phyloP scores from a whole-genome alignment of 2,888 invertebrate genomes.

The Dascillus cervinus region DNA sequence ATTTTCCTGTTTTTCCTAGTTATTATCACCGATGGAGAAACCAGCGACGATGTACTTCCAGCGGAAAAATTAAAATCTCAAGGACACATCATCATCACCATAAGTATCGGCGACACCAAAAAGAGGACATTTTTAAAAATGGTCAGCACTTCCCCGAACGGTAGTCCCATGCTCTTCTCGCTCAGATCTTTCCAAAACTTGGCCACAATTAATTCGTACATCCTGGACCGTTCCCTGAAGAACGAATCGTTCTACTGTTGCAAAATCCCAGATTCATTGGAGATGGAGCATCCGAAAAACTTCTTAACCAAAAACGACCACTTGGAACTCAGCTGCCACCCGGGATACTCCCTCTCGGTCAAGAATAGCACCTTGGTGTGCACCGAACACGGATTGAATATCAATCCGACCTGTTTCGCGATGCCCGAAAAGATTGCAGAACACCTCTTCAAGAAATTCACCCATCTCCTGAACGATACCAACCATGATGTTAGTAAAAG shows the following conservation, averaged over 20 bases:
- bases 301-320: constrained; percentile 1
- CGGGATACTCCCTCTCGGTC: constrained; percentile 2
- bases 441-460: background rate
- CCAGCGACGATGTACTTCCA: background rate
- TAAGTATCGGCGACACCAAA: constrained; percentile 1
- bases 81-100: constrained; percentile 1
- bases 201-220: background rate
- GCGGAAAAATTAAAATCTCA: constrained; percentile 1
- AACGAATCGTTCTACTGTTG: background rate
- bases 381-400: constrained; percentile 2
- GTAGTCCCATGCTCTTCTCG: background rate
- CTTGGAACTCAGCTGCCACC: background rate
- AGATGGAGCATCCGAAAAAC: constrained; percentile 1
- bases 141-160: background rate
- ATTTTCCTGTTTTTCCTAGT: background rate
- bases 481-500: no score
- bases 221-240: background rate
- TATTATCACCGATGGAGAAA: constrained; percentile 2
- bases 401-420: constrained; percentile 2
- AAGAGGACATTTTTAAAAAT: constrained; percentile 1
- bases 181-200: background rate
- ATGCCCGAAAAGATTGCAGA: constrained; percentile 1
- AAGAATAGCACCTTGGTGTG: constrained; percentile 1
- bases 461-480: background rate
- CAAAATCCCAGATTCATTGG: constrained; percentile 1